Base-by-base conservation (phyloP, 2,113 vertebrate species). In the Agapornis roseicollis region DNA sequence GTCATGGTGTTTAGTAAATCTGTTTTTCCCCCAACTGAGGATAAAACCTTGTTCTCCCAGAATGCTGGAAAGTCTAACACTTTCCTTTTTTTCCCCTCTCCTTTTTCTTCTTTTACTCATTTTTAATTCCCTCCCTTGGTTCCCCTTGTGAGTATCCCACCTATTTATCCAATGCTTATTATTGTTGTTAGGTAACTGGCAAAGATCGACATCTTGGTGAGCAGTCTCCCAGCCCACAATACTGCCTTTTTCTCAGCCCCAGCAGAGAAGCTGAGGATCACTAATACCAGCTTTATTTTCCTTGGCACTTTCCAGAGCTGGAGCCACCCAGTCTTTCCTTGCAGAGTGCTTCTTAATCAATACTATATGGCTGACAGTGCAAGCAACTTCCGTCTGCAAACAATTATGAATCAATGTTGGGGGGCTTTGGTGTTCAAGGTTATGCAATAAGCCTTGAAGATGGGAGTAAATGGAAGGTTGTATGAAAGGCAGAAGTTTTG, bases 1-100 rank as follows among this genome's bases (percentile, higher is more conserved):
- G 81, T 98, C 97, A 98, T 89, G 6, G 22, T 97, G 93, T 97
- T 97, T 97, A 96, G 97, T 97, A 97, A 96, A 97, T 97, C 96
- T 90, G 94, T 95, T 96, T 97, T 97, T 90, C 86, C 93, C 91
- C 61, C 17, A 5, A 18, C 86, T 85, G 74, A 93, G 96, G 97
- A 92, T 94, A 95, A 98, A 96, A 97, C 80, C 86, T 76, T 88
- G 85, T 87, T 94, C 97, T 94, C 89, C 92, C 74, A 86, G 70
- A 83, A 95, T 44, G 56, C 87, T 97, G 97, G 97, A 97, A 98
- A 97, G 91, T 97, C 86, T 97, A 97, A 95, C 22, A 24, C 85
- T 49, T 80, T 66, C 90, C 68, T 58, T 95, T 84, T 39, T 61
- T 52, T 11, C 22, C 46, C 46, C 41, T 29, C 37, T 56, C 28